A percentile compares a stretch with the other conserved stretches of the same genome.
phyloP scores from a whole-genome alignment of 2,113 vertebrate species.

The Chunga burmeisteri region DNA sequence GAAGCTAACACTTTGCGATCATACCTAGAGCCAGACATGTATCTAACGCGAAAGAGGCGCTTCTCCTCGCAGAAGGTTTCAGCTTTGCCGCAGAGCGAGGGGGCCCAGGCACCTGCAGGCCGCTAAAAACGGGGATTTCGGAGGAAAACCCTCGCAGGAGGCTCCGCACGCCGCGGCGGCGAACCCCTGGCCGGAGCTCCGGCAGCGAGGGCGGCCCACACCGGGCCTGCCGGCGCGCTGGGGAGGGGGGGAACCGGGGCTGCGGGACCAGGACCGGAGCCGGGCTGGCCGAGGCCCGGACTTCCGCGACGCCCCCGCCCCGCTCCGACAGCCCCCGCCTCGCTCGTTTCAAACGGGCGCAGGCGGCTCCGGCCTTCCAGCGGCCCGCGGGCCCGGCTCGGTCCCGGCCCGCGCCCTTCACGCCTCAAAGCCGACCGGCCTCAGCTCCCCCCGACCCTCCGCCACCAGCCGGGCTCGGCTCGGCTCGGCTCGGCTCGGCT shows the following conservation, averaged over 20 bases:
- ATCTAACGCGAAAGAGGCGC: background rate
- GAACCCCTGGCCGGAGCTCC: background rate
- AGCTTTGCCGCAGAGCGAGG: background rate
- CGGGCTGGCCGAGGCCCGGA: too few species aligned
- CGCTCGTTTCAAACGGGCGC: background rate
- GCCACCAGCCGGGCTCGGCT: background rate
- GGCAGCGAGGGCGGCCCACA: background rate
- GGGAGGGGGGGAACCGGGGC: background rate
- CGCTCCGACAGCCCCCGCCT: background rate
- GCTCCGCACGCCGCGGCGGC: background rate
- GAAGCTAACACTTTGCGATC: background rate
- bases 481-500: background rate
- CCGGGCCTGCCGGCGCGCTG: background rate
- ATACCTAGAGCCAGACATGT: background rate
- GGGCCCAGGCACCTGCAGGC: background rate
- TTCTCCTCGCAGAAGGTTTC: background rate
- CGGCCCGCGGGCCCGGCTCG: background rate
- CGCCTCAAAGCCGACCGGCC: background rate
- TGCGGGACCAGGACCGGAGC: background rate
- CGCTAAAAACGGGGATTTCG: rapidly evolving
- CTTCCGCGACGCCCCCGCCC: background rate
- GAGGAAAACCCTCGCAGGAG: background rate
- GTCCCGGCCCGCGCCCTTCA: background rate
- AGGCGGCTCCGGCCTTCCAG: background rate
- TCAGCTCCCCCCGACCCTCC: background rate